Evolutionary conservation across 1,140 invertebrate species (phyloP).

Genomic region (Ceratina japonica): DNA sequence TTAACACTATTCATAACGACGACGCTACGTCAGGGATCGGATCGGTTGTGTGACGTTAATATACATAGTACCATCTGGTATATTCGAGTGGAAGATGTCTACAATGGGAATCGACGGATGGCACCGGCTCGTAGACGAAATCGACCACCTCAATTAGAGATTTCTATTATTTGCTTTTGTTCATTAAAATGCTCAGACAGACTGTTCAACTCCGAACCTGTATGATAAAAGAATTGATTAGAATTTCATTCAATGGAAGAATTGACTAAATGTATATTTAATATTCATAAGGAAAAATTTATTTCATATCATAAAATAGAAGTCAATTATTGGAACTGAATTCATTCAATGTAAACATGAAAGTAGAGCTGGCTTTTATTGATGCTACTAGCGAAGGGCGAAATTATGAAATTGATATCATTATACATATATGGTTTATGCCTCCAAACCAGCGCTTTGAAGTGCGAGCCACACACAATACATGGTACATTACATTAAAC

Average conservation of each 20-base stretch:
- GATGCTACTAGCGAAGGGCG: too few relatives aligned
- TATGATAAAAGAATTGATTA: background rate
- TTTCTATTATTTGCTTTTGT: background rate
- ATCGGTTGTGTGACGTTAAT: conserved; percentile 10
- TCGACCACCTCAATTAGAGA: too few relatives aligned
- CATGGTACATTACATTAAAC: too few relatives aligned
- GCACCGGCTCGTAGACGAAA: background rate
- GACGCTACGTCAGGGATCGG: background rate
- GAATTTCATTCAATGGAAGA: background rate
- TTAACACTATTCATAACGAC: conserved; percentile 6
- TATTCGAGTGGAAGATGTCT: background rate
- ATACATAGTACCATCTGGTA: too few relatives aligned
- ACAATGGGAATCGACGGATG: background rate
- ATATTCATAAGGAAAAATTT: background rate
- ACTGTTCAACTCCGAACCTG: too few relatives aligned
- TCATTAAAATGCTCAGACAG: background rate
- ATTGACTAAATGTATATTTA: conserved; percentile 1
- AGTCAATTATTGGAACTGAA: background rate
- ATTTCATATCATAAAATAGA: too few relatives aligned
- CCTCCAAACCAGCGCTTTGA: too few relatives aligned
- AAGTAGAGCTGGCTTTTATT: too few relatives aligned
- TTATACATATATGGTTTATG: too few relatives aligned
- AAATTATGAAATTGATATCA: too few relatives aligned
- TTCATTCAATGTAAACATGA: background rate
- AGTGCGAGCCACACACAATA: too few relatives aligned